Base-by-base conservation (phyloP, 1,140 invertebrate genomes). In the Sarcophaga peregrina region DNA sequence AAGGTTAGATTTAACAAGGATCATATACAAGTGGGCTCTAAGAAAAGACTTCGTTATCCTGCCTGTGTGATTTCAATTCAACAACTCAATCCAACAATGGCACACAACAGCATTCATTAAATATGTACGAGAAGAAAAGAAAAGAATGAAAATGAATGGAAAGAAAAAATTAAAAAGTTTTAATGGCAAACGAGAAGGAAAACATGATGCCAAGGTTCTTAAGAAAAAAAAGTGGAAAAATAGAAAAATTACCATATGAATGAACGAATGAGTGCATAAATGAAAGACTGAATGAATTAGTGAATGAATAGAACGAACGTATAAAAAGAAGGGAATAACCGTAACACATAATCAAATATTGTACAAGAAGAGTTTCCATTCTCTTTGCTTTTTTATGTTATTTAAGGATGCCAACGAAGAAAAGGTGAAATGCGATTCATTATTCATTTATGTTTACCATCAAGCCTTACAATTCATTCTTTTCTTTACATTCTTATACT, bases 151-250 rank as follows among this genome's bases (percentile, higher is more conserved):
- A 37, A 37, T 37, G 25, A 37, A 37, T 37, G 25, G 4, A 37
- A 37, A 37, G 25, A 37, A 37, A 37, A 73, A 75, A 85, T 80
- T 80, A 72, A 47, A 54, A 82, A 54, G 45, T 76, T 47, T 37
- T 46, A 76, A 47, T 76, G 13, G 15, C 37, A 47, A 37, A 76
- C 74, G 37, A 47, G 15, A 68, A 68, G 62, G 62, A 68, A 68
- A 68, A 68, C 62, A 68, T 68, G 62, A 68, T 68, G 5, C 58
- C 58, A 68, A 5, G 58, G n/a, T 5, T 68, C 20, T 8, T 8
- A 68, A 3, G 9, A 17, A 68, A 50, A 50, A n/a, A n/a, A n/a
- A n/a, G n/a, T n/a, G n/a, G n/a, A 37, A 20, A 68, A 17, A 9
- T 68, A 9, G 17, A 68, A n/a, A 58, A 58, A 58, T 68, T 68